Conservation (phyloP, 2,113 vertebrate genomes). For the Conger conger region DNA sequence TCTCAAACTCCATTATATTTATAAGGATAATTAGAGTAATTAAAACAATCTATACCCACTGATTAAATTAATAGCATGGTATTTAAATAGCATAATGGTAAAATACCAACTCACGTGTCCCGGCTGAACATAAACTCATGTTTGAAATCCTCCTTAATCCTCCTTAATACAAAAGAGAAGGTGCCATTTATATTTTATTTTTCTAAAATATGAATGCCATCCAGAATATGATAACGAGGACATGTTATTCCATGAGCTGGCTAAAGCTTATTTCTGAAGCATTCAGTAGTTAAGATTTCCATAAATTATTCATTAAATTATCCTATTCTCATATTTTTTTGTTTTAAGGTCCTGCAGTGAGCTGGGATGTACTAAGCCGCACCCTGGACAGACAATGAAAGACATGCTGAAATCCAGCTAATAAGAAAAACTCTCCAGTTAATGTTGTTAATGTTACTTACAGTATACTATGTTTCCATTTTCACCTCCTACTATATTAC, state of each 20-base stretch:
- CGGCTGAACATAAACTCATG: constrained; percentile 20
- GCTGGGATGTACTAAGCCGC: not conserved
- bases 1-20: not conserved
- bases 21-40: not conserved
- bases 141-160: constrained; percentile 17
- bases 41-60: not conserved
- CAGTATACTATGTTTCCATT: not conserved
- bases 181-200: too few relatives aligned
- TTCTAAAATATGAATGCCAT: constrained; percentile 7
- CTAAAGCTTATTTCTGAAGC: not conserved
- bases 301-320: not conserved
- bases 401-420: too few relatives aligned
- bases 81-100: constrained; percentile 11
- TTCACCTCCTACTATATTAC: not conserved
- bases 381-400: not conserved
- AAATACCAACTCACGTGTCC: constrained; percentile 8
- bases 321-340: not conserved
- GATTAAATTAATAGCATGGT: not conserved
- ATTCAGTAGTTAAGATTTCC: not conserved
- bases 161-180: too few relatives aligned
- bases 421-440: too few relatives aligned
- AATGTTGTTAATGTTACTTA: not conserved
- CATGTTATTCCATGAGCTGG: not conserved
- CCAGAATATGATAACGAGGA: constrained; percentile 11
- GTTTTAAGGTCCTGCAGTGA: not conserved